Evolutionary conservation across 2,888 invertebrate species (phyloP).

Genomic region (Aporophyla lueneburgensis): DNA sequence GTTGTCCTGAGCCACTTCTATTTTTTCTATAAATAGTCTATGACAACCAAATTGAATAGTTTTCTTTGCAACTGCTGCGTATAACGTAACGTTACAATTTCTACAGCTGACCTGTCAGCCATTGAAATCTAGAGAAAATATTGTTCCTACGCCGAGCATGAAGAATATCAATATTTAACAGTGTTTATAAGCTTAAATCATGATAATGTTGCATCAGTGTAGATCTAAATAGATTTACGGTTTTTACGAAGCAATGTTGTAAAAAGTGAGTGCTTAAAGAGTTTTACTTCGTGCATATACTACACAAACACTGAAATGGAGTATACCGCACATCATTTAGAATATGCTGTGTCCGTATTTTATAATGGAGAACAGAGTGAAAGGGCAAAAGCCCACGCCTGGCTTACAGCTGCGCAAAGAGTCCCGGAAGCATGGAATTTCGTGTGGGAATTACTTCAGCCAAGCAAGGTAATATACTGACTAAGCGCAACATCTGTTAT

Average conservation of each 20-base stretch:
- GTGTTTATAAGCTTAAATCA: neutral
- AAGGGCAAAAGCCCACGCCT: conserved; percentile 95
- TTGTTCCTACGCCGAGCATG: conserved; percentile 12
- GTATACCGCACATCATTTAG: conserved; percentile 92
- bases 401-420: conserved; percentile 96
- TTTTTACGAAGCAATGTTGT: conserved; percentile 39
- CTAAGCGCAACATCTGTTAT: conserved; percentile 22
- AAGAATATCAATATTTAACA: conserved; percentile 10
- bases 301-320: conserved; percentile 85
- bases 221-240: conserved; percentile 24
- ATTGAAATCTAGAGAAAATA: conserved; percentile 47
- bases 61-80: neutral
- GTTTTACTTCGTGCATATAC: conserved; percentile 34
- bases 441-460: conserved; percentile 96
- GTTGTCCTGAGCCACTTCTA: neutral
- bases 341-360: conserved; percentile 93
- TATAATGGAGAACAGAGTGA: conserved; percentile 92
- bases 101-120: conserved; percentile 59
- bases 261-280: conserved; percentile 9
- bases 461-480: conserved; percentile 92
- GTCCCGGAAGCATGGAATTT: conserved; percentile 98
- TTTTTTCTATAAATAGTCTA: neutral
- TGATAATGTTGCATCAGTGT: conserved; percentile 24
- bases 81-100: conserved; percentile 27
- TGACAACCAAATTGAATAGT: neutral